phyloP scores from a whole-genome alignment of 2,797 vertebrate species.

The Clarias pachynema region DNA sequence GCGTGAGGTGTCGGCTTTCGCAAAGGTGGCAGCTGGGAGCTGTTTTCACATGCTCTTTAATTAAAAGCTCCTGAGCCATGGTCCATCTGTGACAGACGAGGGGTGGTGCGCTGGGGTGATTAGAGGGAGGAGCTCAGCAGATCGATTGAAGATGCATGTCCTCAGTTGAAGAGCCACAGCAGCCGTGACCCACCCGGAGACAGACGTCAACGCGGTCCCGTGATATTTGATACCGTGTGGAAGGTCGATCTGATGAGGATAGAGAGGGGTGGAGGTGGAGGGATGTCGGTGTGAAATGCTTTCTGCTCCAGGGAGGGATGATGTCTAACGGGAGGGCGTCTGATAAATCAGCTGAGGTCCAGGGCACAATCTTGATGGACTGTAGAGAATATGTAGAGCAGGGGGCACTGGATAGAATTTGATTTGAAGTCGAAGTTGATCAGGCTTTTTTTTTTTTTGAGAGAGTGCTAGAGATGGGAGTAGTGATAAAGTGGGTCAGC shows the following conservation, averaged over 20 bases:
- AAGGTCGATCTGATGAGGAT: conserved; percentile 16
- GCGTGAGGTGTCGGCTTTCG: conserved; percentile 76
- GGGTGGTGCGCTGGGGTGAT: neutral
- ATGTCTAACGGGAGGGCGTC: neutral
- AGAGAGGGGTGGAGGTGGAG: conserved; percentile 49
- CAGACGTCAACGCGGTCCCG: conserved; percentile 61
- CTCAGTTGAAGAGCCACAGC: conserved; percentile 68
- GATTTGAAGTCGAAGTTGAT: conserved; percentile 59
- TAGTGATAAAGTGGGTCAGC: conserved; percentile 76
- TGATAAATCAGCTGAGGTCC: conserved; percentile 19
- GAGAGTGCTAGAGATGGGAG: conserved; percentile 17
- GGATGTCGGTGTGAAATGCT: conserved; percentile 56
- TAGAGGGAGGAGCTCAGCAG: conserved; percentile 62
- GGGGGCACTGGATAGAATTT: conserved; percentile 38
- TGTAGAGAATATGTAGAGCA: conserved; percentile 30
- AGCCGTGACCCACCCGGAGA: conserved; percentile 58
- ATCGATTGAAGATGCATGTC: conserved; percentile 74
- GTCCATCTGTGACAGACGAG: conserved; percentile 74
- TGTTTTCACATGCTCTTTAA: conserved; percentile 82
- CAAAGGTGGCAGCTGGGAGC: conserved; percentile 77
- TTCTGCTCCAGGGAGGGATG: conserved; percentile 34
- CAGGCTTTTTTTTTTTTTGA: neutral
- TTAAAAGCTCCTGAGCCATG: conserved; percentile 79
- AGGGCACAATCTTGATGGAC: neutral
- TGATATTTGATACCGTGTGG: conserved; percentile 30